Base-by-base conservation (phyloP, 2,888 invertebrate genomes). In the Elegia similella region DNA sequence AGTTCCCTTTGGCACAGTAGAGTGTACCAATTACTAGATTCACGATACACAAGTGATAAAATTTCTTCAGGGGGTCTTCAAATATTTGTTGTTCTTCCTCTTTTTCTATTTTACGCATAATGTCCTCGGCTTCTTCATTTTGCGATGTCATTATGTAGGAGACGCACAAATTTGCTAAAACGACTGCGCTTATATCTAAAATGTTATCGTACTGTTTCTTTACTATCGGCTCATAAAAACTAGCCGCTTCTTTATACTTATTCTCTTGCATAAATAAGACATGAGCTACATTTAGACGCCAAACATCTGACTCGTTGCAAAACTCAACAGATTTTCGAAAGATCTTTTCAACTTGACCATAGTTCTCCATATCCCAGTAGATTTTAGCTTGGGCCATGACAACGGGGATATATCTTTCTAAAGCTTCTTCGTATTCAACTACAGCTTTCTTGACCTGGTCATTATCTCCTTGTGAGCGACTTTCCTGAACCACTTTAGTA, bases 301-400 rank as follows among this genome's bases (percentile, higher is more conserved):
- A 99, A 0, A 96, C 95, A 70, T 99, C 98, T 71, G 98, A 98
- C 76, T 99, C 99, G 68, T 98, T 98, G 78, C 99, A 99, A 84
- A 99, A 99, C 80, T 99, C 99, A 0, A 98, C 98, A 59, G 98
- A 98, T 80, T 98, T 98, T 34, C 98, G 94, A 82, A 99, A 99
- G 66, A 99, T 98, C 79, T 98, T 97, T 81, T 99, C 99, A 1
- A 99, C 99, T 77, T 98, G 98, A 1, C 95, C 93, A 75, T 99
- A 99, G 80, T 99, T 98, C 78, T 98, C 98, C 82, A 96, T 93
- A 66, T 99, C 98, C 99, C 99, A 99, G 77, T 98, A 98, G 65
- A 99, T 98, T 93, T 98, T 99, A 0, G 99, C 99, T 84, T 99
- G 98, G 0, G 98, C 98, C 99, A 99, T 99, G n/a, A 99, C 93